Conservation (phyloP, 2,797 vertebrate species). For the Chrysocyon brachyurus region DNA sequence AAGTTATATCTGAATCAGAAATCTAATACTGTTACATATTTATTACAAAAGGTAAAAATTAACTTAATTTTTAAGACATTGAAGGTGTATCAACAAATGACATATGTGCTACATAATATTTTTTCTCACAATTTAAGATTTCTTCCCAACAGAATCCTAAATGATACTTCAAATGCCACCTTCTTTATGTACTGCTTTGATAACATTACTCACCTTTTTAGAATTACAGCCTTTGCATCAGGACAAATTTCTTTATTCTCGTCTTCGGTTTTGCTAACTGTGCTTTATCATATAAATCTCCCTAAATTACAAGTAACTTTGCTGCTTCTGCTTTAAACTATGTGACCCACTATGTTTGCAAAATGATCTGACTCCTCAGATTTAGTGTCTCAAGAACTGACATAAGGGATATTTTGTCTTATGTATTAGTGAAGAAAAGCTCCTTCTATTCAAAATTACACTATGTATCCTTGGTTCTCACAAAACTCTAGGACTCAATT, state of each 20-base stretch:
- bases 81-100: neutral
- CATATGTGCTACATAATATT: neutral
- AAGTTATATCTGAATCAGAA: neutral
- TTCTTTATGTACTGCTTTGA: neutral
- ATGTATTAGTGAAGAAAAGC: neutral
- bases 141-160: neutral
- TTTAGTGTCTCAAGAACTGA: neutral
- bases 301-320: slow-evolving; percentile 22
- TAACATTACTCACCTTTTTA: neutral
- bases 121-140: neutral
- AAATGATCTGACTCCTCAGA: neutral
- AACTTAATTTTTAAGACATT: neutral
- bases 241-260: slow-evolving; percentile 6
- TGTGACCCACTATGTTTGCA: neutral
- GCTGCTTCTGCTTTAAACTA: neutral
- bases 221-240: neutral
- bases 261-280: slow-evolving; percentile 33
- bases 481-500: neutral
- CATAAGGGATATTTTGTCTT: neutral
- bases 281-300: neutral
- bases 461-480: neutral
- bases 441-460: slow-evolving; percentile 29
- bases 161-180: neutral
- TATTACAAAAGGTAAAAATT: neutral
- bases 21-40: neutral